Evolutionary conservation across 1,140 invertebrate genomes (phyloP).

Genomic region (Lucilia cuprina): DNA sequence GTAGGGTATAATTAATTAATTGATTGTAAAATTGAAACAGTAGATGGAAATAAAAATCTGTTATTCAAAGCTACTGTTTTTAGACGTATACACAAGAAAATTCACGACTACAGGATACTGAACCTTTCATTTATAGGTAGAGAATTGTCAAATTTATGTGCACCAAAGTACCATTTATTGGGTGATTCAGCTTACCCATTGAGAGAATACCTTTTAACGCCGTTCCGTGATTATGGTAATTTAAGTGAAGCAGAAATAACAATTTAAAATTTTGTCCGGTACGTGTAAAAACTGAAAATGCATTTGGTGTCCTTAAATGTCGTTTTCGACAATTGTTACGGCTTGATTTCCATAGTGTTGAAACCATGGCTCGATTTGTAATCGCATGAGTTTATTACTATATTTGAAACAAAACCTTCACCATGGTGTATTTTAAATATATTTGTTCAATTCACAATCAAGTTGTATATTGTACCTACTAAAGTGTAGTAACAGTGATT

Average conservation of each 20-base stretch:
- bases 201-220: background rate
- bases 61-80: background rate
- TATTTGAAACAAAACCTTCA: too few relatives aligned
- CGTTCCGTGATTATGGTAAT: background rate
- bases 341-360: background rate
- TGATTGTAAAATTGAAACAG: too few relatives aligned
- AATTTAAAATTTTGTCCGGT: constrained; percentile 17
- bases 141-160: constrained; percentile 9
- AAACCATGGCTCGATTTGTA: too few relatives aligned
- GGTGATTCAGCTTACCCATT: constrained; percentile 15
- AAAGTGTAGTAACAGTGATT: too few relatives aligned
- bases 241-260: background rate
- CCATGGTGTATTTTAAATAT: too few relatives aligned
- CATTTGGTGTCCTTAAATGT: constrained; percentile 9
- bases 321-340: constrained; percentile 7
- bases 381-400: too few relatives aligned
- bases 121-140: constrained; percentile 18
- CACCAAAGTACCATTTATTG: constrained; percentile 20
- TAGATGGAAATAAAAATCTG: background rate
- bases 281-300: constrained; percentile 1
- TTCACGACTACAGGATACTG: background rate
- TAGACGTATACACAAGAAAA: constrained; percentile 4
- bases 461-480: too few relatives aligned
- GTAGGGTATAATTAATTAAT: too few relatives aligned
- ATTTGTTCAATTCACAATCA: too few relatives aligned